Base-by-base conservation (phyloP, 2,797 vertebrate species). In the Chloroceryle inda region DNA sequence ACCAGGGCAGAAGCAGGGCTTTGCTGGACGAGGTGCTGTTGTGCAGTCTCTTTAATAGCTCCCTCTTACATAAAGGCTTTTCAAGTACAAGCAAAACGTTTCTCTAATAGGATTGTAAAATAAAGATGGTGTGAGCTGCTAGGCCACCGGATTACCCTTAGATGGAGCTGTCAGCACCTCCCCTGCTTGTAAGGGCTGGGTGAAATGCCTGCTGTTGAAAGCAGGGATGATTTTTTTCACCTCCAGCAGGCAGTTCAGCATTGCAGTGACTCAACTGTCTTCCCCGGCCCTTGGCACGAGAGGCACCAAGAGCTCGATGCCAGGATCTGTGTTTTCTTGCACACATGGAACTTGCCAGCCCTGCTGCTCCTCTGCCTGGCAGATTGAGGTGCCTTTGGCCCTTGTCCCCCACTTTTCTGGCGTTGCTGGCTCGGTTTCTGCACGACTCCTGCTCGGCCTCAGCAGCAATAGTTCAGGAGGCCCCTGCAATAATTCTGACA, bases 161-260 rank as follows among this genome's bases (percentile, higher is more conserved):
- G 95, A 73, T 87, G 94, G 96, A 91, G 94, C 93, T 95, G 53
- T 84, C 62, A 86, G 88, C 67, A 44, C 52, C 86, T 83, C 18
- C 53, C 23, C 26, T 35, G 64, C 27, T 20, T 62, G 26, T 10
- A 10, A 52, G 59, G 24, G 24, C 74, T 73, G 38, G 31, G 15
- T 6, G 66, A 50, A 64, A 6, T 7, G 55, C 4, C 31, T 44
- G 10, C 0, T 76, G 55, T 38, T 59, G 42, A 15, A 77, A 89
- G 52, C 44, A 59, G 4, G 59, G 38, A 5, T 35, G 67, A 53
- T 38, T 73, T 77, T 77, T 79, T 85, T 63, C 91, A 15, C 58
- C 58, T n/a, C 4, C 24, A 45, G 68, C 73, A 75, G 31, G 6
- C 6, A 11, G 4, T 61, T 64, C 2, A 72, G 77, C 74, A 11